Conservation (phyloP, 2,113 vertebrate genomes). For the Trichomycterus rosablanca region DNA sequence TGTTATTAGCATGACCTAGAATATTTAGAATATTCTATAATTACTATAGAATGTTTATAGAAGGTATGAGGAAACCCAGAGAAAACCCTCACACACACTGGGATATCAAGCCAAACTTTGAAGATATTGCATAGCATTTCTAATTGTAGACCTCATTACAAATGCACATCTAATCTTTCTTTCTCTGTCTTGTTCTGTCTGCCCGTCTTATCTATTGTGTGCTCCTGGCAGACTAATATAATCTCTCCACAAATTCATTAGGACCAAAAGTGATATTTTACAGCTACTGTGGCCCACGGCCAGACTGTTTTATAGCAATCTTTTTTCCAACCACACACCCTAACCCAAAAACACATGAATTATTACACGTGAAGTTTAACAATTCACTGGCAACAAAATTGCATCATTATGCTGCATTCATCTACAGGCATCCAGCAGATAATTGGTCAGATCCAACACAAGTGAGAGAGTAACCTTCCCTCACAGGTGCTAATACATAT, state of each 20-base stretch:
- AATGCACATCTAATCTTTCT: too few relatives aligned
- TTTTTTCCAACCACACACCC: background rate
- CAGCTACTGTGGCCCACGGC: slow-evolving; percentile 19
- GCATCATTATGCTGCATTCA: slow-evolving; percentile 15
- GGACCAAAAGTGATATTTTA: slow-evolving; percentile 27
- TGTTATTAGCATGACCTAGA: too few relatives aligned
- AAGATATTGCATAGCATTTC: slow-evolving; percentile 10
- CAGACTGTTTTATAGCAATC: slow-evolving; percentile 23
- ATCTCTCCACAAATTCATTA: slow-evolving; percentile 39
- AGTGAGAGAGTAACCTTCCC: slow-evolving; percentile 8
- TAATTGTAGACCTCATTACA: slow-evolving; percentile 11
- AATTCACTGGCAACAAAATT: slow-evolving; percentile 16
- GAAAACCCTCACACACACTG: background rate
- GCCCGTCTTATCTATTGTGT: background rate
- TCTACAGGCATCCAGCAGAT: slow-evolving; percentile 7
- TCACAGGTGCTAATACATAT: slow-evolving; percentile 32
- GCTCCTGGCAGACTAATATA: slow-evolving; percentile 17
- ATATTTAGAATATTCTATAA: too few relatives aligned
- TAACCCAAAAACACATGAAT: too few relatives aligned
- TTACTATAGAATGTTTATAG: too few relatives aligned
- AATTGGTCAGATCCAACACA: slow-evolving; percentile 32
- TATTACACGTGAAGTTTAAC: slow-evolving; percentile 1
- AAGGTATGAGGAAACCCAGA: too few relatives aligned
- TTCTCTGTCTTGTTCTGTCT: background rate
- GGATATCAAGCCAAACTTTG: background rate